Evolutionary conservation across 2,113 vertebrate species (phyloP), one percentile per base, ranked within the genome.

Genomic region (Zosterops borbonicus): DNA sequence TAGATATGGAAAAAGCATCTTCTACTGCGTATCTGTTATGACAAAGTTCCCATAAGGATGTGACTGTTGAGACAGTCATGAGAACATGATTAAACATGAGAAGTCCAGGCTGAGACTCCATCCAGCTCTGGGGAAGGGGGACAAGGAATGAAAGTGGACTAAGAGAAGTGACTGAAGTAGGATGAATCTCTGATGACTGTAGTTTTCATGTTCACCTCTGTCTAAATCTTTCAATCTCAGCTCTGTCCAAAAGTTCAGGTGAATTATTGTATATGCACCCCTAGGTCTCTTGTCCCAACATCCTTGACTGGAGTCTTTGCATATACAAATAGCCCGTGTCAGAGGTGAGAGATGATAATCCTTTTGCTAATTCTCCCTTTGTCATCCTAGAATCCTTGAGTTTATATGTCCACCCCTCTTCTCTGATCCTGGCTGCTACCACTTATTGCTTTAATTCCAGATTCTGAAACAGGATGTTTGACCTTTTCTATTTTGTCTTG

Each of bases 231-330:
- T 31, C 33, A 6, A 16, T 79, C 33, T 71, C 74, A 62, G 22
- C 17, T 58, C 24, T 62, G 29, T 69, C 25, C 65, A 11, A 42
- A 60, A 52, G 20, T 74, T 47, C 9, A 37, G 24, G 16, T 28
- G 49, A 83, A 27, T 56, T 64, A 28, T 9, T 2, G 3, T 28
- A 6, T 68, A 52, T 2, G 1, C 0, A 5, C 14, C 53, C 41
- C 44, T 75, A 35, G 21, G 21, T 71, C 29, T 56, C 29, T 80
- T 73, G 37, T 39, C 37, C 37, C 37, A 39, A 39, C 37, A 35
- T 62, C 42, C 14, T 78, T 60, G 19, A 20, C 64, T 86, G 33
- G 18, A 63, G 13, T 59, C 20, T 85, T 86, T 77, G 42, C 37
- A 22, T 29, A 15, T 29, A 33, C 35, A 86, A 80, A 62, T 46